Base-by-base conservation (phyloP, 2,113 vertebrate genomes). In the Rostratula benghalensis region DNA sequence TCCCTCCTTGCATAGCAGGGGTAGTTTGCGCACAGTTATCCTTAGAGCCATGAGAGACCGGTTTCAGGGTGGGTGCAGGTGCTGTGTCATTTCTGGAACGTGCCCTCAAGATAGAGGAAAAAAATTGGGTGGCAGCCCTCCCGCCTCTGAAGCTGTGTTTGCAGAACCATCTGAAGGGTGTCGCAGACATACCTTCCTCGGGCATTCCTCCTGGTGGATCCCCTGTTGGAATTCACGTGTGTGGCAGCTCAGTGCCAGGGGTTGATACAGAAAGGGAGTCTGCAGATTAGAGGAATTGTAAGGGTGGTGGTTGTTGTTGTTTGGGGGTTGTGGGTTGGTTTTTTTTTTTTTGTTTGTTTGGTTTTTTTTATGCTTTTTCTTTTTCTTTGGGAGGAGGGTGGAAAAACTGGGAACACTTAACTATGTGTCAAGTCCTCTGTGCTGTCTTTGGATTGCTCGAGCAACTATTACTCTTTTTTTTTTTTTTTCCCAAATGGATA, bases 21-120 rank as follows among this genome's bases (percentile, higher is more conserved):
- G 7, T 22, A 17, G 24, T 14, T 61, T 18, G 43, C 17, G 15
- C 37, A 3, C 4, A 31, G 7, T 18, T 54, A 6, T 5, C 33
- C 17, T 14, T 11, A 13, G 30, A 46, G 19, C 54, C 18, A 0
- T 2, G 54, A 63, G 23, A 22, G n/a, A 4, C 12, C 5, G 35
- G 6, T 18, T 67, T 31, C 10, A 51, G 23, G 7, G 2, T 20
- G 39, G 10, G 10, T 30, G n/a, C 10, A 25, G 45, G 45, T 45
- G 41, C 14, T 0, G 0, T 21, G 30, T 9, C 1, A 0, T 27
- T 35, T 63, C 60, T 61, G 28, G 13, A 75, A 19, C 0, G 1
- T 30, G 21, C 4, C 16, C 27, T 39, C 23, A 16, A 45, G 30
- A 21, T 13, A 1, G 16, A 37, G 33, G 41, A 23, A 6, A 7